Evolutionary conservation across 2,888 invertebrate species (phyloP).

Genomic region (Microctonus hyperodae): DNA sequence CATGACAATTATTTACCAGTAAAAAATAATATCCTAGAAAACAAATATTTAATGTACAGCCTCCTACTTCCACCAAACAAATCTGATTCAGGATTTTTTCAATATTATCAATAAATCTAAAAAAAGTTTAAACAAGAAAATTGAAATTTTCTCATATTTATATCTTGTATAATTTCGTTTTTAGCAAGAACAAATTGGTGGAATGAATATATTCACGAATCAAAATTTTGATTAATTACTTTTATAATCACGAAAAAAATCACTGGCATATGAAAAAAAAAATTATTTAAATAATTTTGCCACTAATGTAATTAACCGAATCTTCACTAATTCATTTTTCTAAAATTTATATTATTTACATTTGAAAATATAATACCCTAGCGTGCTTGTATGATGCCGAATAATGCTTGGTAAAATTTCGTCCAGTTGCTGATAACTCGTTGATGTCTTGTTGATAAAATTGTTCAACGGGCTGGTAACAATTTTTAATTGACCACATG

Average conservation of each 20-base stretch:
- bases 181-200: too few relatives aligned
- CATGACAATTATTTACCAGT: slow-evolving; percentile 33
- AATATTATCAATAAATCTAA: slow-evolving; percentile 30
- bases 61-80: slow-evolving; percentile 40
- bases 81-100: slow-evolving; percentile 37
- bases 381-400: slow-evolving; percentile 42
- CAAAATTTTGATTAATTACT: too few relatives aligned
- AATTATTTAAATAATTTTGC: too few relatives aligned
- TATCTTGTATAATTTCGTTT: too few relatives aligned
- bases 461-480: slow-evolving; percentile 26
- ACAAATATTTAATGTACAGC: slow-evolving; percentile 40
- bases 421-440: too few relatives aligned
- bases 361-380: slow-evolving; percentile 40
- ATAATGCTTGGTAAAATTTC: slow-evolving; percentile 35
- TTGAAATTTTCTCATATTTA: too few relatives aligned
- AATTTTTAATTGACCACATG: slow-evolving; percentile 43
- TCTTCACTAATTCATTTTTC: too few relatives aligned
- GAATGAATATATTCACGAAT: too few relatives aligned
- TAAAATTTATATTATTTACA: background rate
- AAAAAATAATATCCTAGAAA: slow-evolving; percentile 42
- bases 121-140: background rate
- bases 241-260: too few relatives aligned
- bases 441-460: slow-evolving; percentile 25
- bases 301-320: too few relatives aligned
- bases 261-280: too few relatives aligned